Evolutionary conservation across 1,140 invertebrate species (phyloP).

Genomic region (Camponotus pennsylvanicus): DNA sequence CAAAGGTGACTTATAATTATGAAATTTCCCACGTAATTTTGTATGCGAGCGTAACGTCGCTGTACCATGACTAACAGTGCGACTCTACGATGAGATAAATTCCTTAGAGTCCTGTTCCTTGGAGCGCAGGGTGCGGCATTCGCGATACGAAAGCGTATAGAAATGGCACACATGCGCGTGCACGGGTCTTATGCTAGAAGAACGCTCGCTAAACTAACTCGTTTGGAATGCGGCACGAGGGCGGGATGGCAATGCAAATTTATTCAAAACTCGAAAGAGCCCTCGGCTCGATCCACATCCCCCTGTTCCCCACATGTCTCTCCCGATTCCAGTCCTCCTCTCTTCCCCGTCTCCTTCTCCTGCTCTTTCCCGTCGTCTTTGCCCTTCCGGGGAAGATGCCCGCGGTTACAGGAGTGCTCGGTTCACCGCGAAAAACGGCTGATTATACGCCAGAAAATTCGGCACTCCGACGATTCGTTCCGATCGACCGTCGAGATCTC

Average conservation of each 20-base stretch:
- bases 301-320: not conserved
- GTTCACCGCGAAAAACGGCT: conserved; percentile 21
- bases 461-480: conserved; percentile 64
- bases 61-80: not conserved
- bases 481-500: conserved; percentile 54
- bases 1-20: not conserved
- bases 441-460: conserved; percentile 48
- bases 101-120: not conserved
- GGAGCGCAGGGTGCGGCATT: not conserved
- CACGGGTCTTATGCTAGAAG: conserved; percentile 60
- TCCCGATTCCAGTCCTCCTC: conserved; percentile 20
- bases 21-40: not conserved
- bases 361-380: conserved; percentile 35
- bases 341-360: not conserved
- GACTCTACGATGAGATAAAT: conserved; percentile 5
- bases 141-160: conserved; percentile 1
- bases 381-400: conserved; percentile 49
- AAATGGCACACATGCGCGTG: conserved; percentile 31
- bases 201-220: conserved; percentile 65
- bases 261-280: conserved; percentile 69
- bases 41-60: not conserved
- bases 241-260: conserved; percentile 69
- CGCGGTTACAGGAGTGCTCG: conserved; percentile 36
- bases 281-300: conserved; percentile 52
- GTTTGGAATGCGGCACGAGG: conserved; percentile 66